Evolutionary conservation across 2,113 vertebrate genomes (phyloP).

Genomic region (Rhizomys pruinosus): DNA sequence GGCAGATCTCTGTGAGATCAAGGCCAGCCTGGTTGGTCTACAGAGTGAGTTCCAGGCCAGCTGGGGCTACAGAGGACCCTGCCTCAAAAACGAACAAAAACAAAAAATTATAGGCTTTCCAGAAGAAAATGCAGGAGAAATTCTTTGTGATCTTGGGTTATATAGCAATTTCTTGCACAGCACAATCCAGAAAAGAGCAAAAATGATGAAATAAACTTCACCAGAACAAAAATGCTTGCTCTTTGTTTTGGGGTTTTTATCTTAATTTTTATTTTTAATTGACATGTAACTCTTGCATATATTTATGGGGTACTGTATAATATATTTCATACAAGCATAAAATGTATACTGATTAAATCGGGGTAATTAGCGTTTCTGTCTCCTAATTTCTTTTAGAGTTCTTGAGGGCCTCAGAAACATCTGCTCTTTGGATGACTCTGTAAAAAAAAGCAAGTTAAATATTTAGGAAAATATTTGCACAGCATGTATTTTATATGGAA

Average conservation of each 20-base stretch:
- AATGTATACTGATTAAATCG: slow-evolving; percentile 2
- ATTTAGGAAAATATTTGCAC: neutral
- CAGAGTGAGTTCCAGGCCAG: no score
- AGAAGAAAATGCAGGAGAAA: neutral
- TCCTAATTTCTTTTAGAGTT: neutral
- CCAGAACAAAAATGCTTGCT: neutral
- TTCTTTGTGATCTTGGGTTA: neutral
- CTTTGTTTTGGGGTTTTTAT: neutral
- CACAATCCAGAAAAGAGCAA: neutral
- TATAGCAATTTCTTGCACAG: neutral
- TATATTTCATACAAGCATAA: neutral
- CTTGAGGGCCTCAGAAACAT: neutral
- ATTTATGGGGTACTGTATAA: neutral
- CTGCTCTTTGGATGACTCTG: neutral
- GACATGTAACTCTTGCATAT: neutral
- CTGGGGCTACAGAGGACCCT: no score
- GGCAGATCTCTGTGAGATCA: no score
- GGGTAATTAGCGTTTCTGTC: neutral
- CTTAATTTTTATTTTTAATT: neutral
- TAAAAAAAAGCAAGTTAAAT: neutral
- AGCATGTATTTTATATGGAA: neutral
- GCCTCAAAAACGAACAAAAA: no score
- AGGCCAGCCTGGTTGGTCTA: no score
- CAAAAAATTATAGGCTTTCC: no score
- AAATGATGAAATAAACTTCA: neutral